Evolutionary conservation across 2,888 invertebrate genomes (phyloP).

Genomic region (Polia nebulosa): DNA sequence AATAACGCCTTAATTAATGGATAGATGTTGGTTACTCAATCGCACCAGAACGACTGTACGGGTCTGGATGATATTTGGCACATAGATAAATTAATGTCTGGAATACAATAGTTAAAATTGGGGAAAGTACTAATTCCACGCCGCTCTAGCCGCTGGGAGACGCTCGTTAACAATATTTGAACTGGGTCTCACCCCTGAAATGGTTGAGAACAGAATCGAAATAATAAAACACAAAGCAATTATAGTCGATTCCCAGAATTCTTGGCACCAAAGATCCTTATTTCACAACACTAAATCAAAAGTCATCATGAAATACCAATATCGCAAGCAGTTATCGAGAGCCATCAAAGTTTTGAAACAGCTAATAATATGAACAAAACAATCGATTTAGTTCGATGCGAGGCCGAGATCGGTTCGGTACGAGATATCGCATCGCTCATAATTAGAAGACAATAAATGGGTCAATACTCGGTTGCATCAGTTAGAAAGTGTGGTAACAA

Average conservation of each 20-base stretch:
- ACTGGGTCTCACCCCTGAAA: background rate
- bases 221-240: background rate
- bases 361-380: constrained; percentile 65
- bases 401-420: constrained; percentile 57
- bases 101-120: too few relatives aligned
- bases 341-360: constrained; percentile 59
- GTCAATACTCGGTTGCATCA: constrained; percentile 57
- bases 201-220: background rate
- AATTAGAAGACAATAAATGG: constrained; percentile 66
- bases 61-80: too few relatives aligned
- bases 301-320: constrained; percentile 45
- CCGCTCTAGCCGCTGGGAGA: too few relatives aligned
- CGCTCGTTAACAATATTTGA: too few relatives aligned
- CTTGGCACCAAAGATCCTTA: constrained; percentile 18
- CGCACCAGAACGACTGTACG: too few relatives aligned
- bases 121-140: too few relatives aligned
- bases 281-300: constrained; percentile 31
- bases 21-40: too few relatives aligned
- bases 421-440: constrained; percentile 65
- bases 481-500: constrained; percentile 57
- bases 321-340: constrained; percentile 55
- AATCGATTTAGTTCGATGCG: constrained; percentile 59
- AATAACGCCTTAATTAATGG: too few relatives aligned
- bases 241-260: background rate
- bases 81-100: too few relatives aligned